A percentile compares a stretch with the other conserved stretches of the same genome.
phyloP scores from a whole-genome alignment of 2,888 invertebrate species.

The Epinotia demarniana region DNA sequence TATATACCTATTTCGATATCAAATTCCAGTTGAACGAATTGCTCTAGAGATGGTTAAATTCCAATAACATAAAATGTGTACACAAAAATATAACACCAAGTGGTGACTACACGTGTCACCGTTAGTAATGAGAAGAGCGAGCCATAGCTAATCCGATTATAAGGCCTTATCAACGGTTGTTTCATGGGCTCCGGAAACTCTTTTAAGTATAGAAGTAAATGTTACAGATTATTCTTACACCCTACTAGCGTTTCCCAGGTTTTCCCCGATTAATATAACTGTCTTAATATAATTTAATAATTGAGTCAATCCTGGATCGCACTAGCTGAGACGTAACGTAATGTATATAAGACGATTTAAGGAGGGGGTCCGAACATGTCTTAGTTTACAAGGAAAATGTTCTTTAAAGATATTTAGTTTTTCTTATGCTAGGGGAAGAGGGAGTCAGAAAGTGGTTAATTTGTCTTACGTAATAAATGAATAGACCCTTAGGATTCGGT shows the following conservation, averaged over 20 bases:
- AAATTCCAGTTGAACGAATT: neutral
- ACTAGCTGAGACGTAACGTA: neutral
- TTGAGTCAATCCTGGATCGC: neutral
- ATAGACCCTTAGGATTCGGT: too few relatives aligned
- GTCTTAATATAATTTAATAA: neutral
- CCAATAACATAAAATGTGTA: too few relatives aligned
- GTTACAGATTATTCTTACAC: neutral
- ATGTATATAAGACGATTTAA: too few relatives aligned
- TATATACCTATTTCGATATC: neutral
- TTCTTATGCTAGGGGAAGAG: too few relatives aligned
- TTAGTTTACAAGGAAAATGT: too few relatives aligned
- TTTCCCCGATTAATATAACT: neutral
- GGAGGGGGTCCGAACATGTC: too few relatives aligned
- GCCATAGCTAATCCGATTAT: constrained; percentile 20
- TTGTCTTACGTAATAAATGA: too few relatives aligned
- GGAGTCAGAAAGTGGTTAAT: too few relatives aligned
- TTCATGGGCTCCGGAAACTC: neutral
- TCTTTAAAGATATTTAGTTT: too few relatives aligned
- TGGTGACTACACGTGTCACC: neutral
- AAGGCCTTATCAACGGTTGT: constrained; percentile 29
- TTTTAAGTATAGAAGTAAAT: constrained; percentile 4
- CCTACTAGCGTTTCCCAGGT: too few relatives aligned
- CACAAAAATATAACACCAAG: neutral
- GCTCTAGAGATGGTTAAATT: neutral
- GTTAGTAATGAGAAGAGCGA: constrained; percentile 4